Base-by-base conservation (phyloP, 2,113 vertebrate genomes). In the Campylorhamphus procurvoides region DNA sequence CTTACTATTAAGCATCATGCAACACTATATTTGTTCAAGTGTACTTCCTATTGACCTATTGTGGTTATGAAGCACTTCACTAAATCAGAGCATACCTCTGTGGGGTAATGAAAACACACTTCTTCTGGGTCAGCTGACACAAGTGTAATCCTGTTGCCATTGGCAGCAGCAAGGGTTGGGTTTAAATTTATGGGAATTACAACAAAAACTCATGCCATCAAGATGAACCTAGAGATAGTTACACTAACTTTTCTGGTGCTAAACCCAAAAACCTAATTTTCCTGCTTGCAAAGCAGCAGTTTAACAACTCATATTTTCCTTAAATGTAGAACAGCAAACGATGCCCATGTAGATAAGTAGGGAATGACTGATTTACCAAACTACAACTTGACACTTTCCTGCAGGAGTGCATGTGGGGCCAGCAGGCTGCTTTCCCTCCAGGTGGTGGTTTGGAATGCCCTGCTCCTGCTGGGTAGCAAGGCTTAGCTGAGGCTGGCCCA, bases 31-130 rank as follows among this genome's bases (percentile, higher is more conserved):
- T 94, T 94, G 73, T 96, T 95, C 27, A 84, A 94, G 89, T 60
- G 68, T 89, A 86, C 77, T 94, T 97, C 95, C 96, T 90, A 90
- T 84, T 96, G 95, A 94, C 95, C 93, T 95, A 39, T 22, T 86
- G 86, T 47, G 89, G 94, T 90, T 94, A 90, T 39, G 68, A 90
- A 95, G 94, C 46, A 58, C 94, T 94, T 86, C 86, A 86, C 50
- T 90, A 90, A 96, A 95, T 94, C 90, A 93, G 95, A 95, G 91
- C 93, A 44, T 67, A 89, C 73, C 94, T 95, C 95, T 84, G 89
- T 39, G 77, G 86, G 47, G 80, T 84, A 92, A 97, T 89, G 89
- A 77, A 96, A 93, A 62, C 56, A 86, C 78, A 71, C 63, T 92
- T 67, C 71, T 92, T 78, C 63, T 88, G 90, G 91, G 83, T 94